Evolutionary conservation across 2,888 invertebrate genomes (phyloP).

Genomic region (Drosophila stalkeri): DNA sequence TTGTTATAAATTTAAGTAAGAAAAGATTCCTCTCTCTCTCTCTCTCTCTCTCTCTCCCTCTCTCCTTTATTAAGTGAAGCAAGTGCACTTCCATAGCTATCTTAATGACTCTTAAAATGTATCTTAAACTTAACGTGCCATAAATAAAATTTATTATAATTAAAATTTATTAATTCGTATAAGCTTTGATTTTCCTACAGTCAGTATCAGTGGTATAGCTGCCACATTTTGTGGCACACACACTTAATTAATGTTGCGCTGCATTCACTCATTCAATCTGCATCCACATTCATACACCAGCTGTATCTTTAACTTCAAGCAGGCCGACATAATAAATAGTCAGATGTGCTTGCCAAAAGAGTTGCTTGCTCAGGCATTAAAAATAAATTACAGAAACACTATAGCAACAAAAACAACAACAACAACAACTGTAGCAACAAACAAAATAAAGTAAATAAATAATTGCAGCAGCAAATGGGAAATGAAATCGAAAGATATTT

Average conservation of each 20-base stretch:
- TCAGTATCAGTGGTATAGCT: constrained; percentile 9
- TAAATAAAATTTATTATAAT: constrained; percentile 7
- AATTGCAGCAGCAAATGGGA: constrained; percentile 55
- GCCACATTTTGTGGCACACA: constrained; percentile 64
- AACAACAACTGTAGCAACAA: constrained; percentile 26
- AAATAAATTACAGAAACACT: constrained; percentile 62
- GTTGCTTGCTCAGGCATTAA: constrained; percentile 65
- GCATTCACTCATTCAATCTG: constrained; percentile 38
- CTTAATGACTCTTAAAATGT: background rate
- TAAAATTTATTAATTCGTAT: background rate
- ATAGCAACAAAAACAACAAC: constrained; percentile 7
- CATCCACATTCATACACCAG: constrained; percentile 25
- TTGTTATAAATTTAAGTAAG: no score
- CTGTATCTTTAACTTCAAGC: constrained; percentile 34
- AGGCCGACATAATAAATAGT: constrained; percentile 65
- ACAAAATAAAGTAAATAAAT: constrained; percentile 74
- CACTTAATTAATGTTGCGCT: constrained; percentile 62
- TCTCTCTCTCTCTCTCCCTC: no score
- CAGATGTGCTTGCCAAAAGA: constrained; percentile 46
- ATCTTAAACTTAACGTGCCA: background rate
- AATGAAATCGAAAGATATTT: constrained; percentile 79
- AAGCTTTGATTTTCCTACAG: background rate
- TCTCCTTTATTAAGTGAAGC: background rate
- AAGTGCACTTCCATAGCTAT: background rate
- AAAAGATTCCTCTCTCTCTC: no score